Evolutionary conservation across 2,888 invertebrate species (phyloP).

Genomic region (Xanthia icteritia): DNA sequence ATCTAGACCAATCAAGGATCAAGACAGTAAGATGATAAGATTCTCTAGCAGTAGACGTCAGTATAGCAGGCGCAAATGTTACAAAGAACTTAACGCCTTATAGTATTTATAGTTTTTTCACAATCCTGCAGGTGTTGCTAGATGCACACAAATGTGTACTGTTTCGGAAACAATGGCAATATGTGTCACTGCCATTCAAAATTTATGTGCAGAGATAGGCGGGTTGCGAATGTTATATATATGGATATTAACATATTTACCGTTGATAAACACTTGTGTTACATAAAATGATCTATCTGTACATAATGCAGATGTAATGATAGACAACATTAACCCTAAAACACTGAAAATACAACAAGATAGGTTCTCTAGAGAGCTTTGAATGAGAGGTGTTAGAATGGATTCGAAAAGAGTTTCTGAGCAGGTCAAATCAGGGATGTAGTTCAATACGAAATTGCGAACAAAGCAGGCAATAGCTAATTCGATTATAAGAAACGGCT

Average conservation of each 20-base stretch:
- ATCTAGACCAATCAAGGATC: not conserved
- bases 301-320: constrained; percentile 2
- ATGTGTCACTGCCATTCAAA: constrained; percentile 53
- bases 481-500: not conserved
- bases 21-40: not conserved
- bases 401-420: not conserved
- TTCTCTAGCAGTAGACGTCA: not conserved
- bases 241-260: constrained; percentile 19
- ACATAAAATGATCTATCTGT: not conserved
- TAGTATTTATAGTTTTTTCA: constrained; percentile 22
- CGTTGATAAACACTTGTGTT: not conserved
- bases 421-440: not conserved
- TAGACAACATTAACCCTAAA: not conserved
- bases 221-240: constrained; percentile 23
- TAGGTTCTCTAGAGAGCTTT: not conserved
- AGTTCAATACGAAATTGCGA: not conserved
- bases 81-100: constrained; percentile 28
- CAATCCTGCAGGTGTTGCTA: constrained; percentile 26
- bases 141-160: constrained; percentile 33
- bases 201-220: constrained; percentile 17
- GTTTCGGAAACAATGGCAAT: constrained; percentile 49
- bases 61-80: not conserved
- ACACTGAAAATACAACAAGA: not conserved
- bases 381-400: not conserved
- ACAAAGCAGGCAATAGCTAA: not conserved